Evolutionary conservation across 2,888 invertebrate genomes (phyloP), one percentile per base, ranked within the genome.

Genomic region (Caenorhabditis virilis): DNA sequence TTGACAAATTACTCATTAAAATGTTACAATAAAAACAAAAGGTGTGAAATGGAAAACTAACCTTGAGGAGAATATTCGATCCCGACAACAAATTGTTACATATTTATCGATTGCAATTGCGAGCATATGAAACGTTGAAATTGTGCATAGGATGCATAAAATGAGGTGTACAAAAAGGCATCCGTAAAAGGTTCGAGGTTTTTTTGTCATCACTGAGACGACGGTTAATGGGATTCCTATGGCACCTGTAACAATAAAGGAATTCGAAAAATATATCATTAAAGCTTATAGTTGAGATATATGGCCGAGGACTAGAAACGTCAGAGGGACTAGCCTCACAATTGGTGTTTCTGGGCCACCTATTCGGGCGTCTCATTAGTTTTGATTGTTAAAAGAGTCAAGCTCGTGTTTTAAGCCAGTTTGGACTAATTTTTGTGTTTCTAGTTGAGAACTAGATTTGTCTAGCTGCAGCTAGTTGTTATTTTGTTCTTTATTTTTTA

Each of bases 91-190:
- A 50, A 82, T 82, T 25, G 78, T 80, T 35, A 81, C 59, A 59
- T 78, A 78, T 56, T 79, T 82, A 68, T 82, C 81, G 49, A 83
- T 47, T n/a, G 82, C 80, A 33, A 82, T 82, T 36, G 78, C 79
- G 25, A 83, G 55, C 73, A 82, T 72, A 56, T 82, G 82, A 58
- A 83, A 80, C 7, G 79, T 82, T 42, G 77, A 77, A 35, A 83
- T 76, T 7, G 82, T 82, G 54, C 82, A 82, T 7, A 82, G 69
- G 47, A 78, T 72, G 61, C 82, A 79, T 15, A 82, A 57, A 20
- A 78, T 74, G 9, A 82, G 52, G 57, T 82, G 80, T 11, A 82
- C 74, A 42, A 75, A 66, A 26, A 82, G 62, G 50, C 82, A 82
- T 2, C 76, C 67, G 48, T 69, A 67, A 62, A 76, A 82, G 13